phyloP scores from a whole-genome alignment of 2,888 invertebrate species.

The Ceratothoa steindachneri region DNA sequence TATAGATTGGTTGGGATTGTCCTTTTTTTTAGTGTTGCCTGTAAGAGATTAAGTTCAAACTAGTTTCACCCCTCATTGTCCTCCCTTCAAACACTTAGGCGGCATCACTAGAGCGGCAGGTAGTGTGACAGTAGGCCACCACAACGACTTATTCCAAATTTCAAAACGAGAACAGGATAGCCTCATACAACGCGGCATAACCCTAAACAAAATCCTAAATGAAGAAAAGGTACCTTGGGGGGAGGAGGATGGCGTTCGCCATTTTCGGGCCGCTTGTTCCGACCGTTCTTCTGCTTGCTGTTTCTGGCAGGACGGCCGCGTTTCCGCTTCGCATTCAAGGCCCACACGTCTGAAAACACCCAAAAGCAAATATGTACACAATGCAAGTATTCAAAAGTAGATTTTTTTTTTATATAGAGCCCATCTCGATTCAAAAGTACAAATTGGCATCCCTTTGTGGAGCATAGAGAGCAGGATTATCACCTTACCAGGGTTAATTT shows the following conservation, averaged over 20 bases:
- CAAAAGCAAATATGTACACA: no score
- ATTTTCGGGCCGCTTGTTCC: conserved; percentile 47
- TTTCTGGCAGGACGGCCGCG: conserved; percentile 62
- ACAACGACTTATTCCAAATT: no score
- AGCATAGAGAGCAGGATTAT: background rate
- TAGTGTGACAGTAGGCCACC: no score
- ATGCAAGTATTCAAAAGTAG: background rate
- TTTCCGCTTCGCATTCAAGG: conserved; percentile 34
- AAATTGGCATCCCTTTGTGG: background rate
- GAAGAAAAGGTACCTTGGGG: conserved; percentile 23
- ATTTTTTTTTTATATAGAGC: background rate
- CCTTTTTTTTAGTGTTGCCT: no score
- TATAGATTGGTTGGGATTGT: no score
- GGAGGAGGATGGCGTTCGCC: conserved; percentile 26
- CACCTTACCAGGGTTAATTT: background rate
- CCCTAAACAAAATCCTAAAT: no score
- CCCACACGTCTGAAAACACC: conserved; percentile 50
- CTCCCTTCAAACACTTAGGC: no score
- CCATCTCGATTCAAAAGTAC: background rate
- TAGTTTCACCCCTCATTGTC: no score
- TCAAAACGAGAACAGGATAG: no score
- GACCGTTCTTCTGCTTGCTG: conserved; percentile 59
- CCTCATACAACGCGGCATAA: no score
- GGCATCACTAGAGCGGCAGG: no score
- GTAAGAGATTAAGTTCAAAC: no score